Evolutionary conservation across 2,888 invertebrate species (phyloP).

Genomic region (Tolmerus cingulatus): DNA sequence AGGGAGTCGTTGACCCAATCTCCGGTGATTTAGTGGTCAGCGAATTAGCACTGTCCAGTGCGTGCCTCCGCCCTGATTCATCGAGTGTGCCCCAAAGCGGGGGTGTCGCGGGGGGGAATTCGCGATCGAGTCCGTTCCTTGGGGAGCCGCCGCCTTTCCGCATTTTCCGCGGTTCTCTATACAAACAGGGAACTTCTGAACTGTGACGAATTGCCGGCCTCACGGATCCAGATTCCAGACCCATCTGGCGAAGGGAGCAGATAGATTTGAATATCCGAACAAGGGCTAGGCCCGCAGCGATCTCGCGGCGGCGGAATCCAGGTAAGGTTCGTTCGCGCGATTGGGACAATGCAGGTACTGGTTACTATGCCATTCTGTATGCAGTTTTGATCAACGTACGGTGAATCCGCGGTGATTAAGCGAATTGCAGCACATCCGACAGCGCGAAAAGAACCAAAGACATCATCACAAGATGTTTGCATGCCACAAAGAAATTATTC

Average conservation of each 20-base stretch:
- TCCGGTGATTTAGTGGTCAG: slow-evolving; percentile 13
- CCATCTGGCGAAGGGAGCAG: not conserved
- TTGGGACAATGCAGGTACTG: not conserved
- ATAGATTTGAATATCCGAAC: not conserved
- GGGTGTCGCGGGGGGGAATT: not conserved
- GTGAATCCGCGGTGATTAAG: slow-evolving; percentile 10
- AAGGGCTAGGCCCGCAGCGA: not conserved
- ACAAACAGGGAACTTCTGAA: not conserved
- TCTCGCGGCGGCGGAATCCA: not conserved
- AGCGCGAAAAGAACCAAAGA: not conserved
- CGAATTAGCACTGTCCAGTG: not conserved
- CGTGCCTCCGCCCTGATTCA: not conserved
- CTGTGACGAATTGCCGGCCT: slow-evolving; percentile 19
- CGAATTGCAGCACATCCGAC: slow-evolving; percentile 17
- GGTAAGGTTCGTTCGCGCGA: not conserved
- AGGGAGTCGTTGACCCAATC: not conserved
- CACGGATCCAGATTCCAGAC: not conserved
- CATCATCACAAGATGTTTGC: not conserved
- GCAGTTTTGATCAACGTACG: slow-evolving; percentile 13
- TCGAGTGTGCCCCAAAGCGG: not conserved
- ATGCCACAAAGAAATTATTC: not conserved
- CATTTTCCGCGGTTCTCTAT: not conserved
- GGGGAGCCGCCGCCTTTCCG: not conserved
- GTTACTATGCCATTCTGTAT: not conserved
- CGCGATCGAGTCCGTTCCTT: slow-evolving; percentile 5